Conservation (phyloP, 2,113 vertebrate genomes). For the Urocitellus parryii region DNA sequence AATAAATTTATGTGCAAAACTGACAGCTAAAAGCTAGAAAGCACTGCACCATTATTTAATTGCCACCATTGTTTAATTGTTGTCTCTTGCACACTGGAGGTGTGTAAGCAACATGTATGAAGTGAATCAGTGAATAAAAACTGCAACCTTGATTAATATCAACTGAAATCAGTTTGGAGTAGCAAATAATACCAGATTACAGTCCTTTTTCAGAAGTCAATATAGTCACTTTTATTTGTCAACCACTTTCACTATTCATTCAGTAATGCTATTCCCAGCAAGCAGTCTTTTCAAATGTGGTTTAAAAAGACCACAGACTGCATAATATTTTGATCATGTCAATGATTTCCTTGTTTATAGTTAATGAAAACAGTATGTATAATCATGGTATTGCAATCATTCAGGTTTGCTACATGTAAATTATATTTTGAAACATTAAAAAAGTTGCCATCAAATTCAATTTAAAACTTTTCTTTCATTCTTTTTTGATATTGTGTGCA, state of each 20-base stretch:
- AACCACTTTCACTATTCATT: not conserved
- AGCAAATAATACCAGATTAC: not conserved
- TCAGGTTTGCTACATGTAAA: not conserved
- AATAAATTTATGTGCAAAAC: not conserved
- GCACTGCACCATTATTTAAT: not conserved
- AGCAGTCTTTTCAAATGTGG: not conserved
- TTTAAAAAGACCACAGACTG: not conserved
- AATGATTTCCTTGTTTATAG: not conserved
- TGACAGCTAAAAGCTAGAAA: not conserved
- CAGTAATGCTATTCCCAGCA: not conserved
- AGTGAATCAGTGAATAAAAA: slow-evolving; percentile 21
- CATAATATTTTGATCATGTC: not conserved
- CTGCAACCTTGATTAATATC: not conserved
- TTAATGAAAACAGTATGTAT: not conserved
- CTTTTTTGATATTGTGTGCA: not conserved
- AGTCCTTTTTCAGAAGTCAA: not conserved
- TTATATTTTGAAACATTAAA: slow-evolving; percentile 54
- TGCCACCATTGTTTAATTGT: not conserved
- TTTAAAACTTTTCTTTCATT: slow-evolving; percentile 33
- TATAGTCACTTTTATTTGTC: not conserved
- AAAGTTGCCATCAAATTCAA: slow-evolving; percentile 25
- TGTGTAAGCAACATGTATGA: not conserved
- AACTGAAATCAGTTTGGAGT: not conserved
- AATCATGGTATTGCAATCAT: not conserved
- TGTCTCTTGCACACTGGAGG: not conserved